Conservation (phyloP, 2,113 vertebrate genomes). For the Smithornis capensis region DNA sequence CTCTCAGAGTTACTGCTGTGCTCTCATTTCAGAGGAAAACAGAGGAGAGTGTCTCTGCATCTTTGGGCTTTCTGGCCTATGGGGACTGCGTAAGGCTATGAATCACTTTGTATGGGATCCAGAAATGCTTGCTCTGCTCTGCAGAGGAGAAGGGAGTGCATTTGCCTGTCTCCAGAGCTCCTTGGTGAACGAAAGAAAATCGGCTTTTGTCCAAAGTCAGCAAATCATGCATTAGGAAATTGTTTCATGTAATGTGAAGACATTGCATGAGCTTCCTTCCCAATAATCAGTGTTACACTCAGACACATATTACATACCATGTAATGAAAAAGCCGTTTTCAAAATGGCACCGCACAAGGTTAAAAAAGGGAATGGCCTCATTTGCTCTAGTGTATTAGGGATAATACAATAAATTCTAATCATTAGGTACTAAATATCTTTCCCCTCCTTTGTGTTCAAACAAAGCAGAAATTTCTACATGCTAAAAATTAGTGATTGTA, state of each 20-base stretch:
- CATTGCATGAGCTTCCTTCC: neutral
- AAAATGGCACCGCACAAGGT: neutral
- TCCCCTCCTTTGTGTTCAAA: neutral
- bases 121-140: slow-evolving; percentile 12
- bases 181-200: neutral
- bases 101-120: neutral
- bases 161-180: neutral
- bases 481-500: neutral
- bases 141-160: neutral
- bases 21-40: neutral
- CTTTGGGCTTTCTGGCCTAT: slow-evolving; percentile 1
- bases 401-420: neutral
- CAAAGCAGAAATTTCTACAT: neutral
- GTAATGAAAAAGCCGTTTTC: neutral
- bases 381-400: neutral
- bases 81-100: neutral
- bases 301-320: neutral
- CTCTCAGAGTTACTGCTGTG: slow-evolving; percentile 6
- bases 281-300: neutral
- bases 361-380: neutral
- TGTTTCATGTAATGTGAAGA: neutral
- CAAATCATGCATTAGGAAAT: neutral
- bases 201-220: slow-evolving; percentile 4
- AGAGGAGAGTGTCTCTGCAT: neutral
- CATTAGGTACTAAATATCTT: neutral